Evolutionary conservation across 2,888 invertebrate species (phyloP), one percentile per base, ranked within the genome.

Genomic region (Blomia tropicalis): DNA sequence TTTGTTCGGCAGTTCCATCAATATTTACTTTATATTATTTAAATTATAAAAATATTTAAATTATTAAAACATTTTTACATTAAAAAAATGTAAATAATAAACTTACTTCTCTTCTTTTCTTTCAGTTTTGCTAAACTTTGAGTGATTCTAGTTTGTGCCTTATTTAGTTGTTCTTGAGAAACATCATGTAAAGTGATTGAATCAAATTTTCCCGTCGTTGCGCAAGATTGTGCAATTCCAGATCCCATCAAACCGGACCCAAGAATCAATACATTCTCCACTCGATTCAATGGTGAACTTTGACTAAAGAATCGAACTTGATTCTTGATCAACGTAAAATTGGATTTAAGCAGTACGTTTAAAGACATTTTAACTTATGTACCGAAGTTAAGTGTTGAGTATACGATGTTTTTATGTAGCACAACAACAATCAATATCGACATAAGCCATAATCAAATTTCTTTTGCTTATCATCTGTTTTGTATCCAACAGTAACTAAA

Each of bases 191-290:
- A n/a, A 22, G 53, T 59, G 4, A 64, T 63, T 19, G 64, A 64
- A 22, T 63, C 59, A 25, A 64, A 64, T 36, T 43, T 29, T 19
- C 53, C 59, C 11, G 43, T 44, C 23, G 58, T 56, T 29, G 64
- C 64, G 5, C 58, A 59, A 19, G 62, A 44, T 44, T 69, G 68
- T 2, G 68, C 69, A 19, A 69, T 68, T 4, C 69, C 69, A 19
- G 68, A 68, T n/a, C 69, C 69, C 68, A 69, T 68, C 14, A 68
- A 60, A 25, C 41, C 41, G 23, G 67, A 63, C 11, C 68, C 68
- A 14, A 69, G 64, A 22, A 69, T 64, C 41, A 67, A 58, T 5
- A 69, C 66, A 63, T 68, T 68, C 31, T 68, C 64, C 36, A 65
- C 51, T 11, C 58, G 63, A 25, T 56, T 62, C 25, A 56, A 14